Base-by-base conservation (phyloP, 2,113 vertebrate genomes). In the Pseudorasbora parva region DNA sequence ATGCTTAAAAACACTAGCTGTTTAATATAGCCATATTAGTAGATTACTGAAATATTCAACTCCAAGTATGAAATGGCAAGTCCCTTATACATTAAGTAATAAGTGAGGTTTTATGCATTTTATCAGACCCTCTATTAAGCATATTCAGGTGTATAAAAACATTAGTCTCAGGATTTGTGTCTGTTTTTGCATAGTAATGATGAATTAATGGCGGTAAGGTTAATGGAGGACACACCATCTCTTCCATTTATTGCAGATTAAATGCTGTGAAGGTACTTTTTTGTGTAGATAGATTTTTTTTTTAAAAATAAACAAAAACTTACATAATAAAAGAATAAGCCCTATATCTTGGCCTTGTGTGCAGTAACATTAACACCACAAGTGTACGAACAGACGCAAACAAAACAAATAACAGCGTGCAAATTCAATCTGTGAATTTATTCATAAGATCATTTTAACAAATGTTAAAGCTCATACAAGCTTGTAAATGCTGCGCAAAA, bases 401-500 rank as follows among this genome's bases (percentile, higher is more conserved):
- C 17, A 23, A 77, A 56, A 27, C 4, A 75, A 57, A 57, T 8
- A 23, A n/a, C n/a, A 56, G 30, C 57, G 23, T 27, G 23, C 15
- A 27, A 17, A 37, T 57, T 77, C 21, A 43, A 43, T 43, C 37
- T 76, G 49, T 23, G 19, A 60, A 81, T 41, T 57, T 71, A 81
- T 57, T 72, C 68, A n/a, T 69, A 76, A 64, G 10, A 51, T 54
- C 54, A 74, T 83, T 88, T 79, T 33, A 72, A 78, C 82, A 90
- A 81, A 89, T 87, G 81, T 30, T 85, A 64, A 76, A 73, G 81
- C 73, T 60, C 45, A 89, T 88, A 88, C 90, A 57, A 91, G 89
- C 85, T 83, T 86, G 90, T 91, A 91, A 89, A 88, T 90, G 81
- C 21, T 56, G 88, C 82, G 86, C 72, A 74, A 83, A 47, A 85